Evolutionary conservation across 2,797 vertebrate genomes (phyloP).

Genomic region (Scolopax bukidnonensis): DNA sequence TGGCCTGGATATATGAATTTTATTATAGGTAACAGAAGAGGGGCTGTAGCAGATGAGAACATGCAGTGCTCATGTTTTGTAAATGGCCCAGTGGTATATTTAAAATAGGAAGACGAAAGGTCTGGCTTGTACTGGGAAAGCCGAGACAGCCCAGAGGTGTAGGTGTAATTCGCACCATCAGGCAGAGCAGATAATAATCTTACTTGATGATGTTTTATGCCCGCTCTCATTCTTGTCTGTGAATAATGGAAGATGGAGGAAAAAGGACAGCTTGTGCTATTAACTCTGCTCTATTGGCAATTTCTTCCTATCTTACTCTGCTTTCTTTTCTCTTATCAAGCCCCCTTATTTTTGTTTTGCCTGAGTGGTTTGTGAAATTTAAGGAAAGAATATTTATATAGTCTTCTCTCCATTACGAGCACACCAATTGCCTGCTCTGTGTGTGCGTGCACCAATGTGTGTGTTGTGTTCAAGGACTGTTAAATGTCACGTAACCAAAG

Average conservation of each 20-base stretch:
- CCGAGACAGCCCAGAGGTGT: neutral
- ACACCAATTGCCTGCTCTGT: neutral
- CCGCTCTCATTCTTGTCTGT: neutral
- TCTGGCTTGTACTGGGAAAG: neutral
- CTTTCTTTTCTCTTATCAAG: neutral
- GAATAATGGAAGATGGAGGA: neutral
- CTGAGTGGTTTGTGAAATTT: neutral
- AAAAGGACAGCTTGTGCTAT: neutral
- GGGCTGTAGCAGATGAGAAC: neutral
- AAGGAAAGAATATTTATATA: neutral
- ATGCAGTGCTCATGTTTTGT: neutral
- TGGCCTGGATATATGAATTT: neutral
- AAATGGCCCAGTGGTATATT: neutral
- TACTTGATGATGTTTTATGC: neutral
- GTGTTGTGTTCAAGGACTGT: neutral
- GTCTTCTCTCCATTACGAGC: neutral
- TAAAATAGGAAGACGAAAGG: neutral
- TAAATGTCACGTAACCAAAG: neutral
- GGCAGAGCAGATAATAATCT: neutral
- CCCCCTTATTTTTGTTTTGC: neutral
- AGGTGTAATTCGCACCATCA: neutral
- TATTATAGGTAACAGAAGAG: neutral
- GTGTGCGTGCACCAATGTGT: fast-evolving
- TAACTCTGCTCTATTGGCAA: neutral
- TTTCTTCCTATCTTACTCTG: neutral